These are phyloP conservation scores for Aphodius sticticus DNA, from an alignment of 2,888 invertebrate genomes.

Conservation along the genomic window DNA sequence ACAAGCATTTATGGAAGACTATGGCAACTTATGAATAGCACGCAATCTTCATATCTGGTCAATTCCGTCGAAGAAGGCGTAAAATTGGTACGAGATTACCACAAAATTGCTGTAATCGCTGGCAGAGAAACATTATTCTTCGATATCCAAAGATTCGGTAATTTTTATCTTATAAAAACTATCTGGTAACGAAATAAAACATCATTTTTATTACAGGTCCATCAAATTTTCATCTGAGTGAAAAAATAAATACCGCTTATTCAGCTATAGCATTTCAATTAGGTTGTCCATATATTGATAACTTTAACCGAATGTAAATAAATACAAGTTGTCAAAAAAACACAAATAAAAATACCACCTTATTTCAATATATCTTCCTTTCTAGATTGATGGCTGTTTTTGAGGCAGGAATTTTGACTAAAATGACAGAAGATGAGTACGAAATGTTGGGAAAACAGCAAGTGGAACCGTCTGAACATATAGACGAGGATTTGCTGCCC, in stretches of 20 bases:
- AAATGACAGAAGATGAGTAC: conserved; percentile 80
- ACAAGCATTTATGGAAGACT: conserved; percentile 77
- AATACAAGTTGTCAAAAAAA: neutral
- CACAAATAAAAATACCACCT: neutral
- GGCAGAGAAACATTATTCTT: conserved; percentile 80
- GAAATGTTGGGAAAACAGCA: conserved; percentile 70
- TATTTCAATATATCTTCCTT: neutral
- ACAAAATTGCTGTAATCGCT: conserved; percentile 72
- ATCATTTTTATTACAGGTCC: conserved; percentile 61
- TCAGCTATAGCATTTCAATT: conserved; percentile 80
- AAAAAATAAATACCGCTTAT: conserved; percentile 79
- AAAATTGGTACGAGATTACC: conserved; percentile 67
- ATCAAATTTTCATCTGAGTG: conserved; percentile 76
- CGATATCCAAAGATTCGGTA: conserved; percentile 79
- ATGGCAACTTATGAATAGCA: conserved; percentile 70
- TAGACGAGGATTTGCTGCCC: conserved; percentile 43
- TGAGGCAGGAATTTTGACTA: conserved; percentile 78
- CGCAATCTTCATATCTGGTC: conserved; percentile 64
- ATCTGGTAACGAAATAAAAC: conserved; percentile 32
- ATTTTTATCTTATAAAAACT: conserved; percentile 28
- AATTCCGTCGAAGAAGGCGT: conserved; percentile 78
- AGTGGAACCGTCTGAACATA: conserved; percentile 59
- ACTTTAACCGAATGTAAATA: conserved; percentile 75
- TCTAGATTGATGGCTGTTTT: conserved; percentile 75
- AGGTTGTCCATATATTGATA: conserved; percentile 78